These are phyloP conservation scores for Calliphora vomitoria DNA, from an alignment of 2,888 invertebrate genomes.

Conservation along the genomic window DNA sequence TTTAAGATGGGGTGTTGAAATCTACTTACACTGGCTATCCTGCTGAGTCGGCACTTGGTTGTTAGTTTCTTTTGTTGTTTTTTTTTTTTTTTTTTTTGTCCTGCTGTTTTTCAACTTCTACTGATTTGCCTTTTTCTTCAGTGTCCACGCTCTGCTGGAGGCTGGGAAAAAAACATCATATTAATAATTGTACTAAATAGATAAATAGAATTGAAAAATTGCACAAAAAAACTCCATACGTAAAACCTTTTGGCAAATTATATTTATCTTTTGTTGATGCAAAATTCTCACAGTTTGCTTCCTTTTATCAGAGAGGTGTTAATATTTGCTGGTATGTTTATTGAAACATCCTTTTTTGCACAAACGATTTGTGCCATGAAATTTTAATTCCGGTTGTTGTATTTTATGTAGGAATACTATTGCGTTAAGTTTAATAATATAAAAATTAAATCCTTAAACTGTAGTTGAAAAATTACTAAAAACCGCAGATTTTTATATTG, in stretches of 20 bases:
- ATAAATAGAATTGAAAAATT: slow-evolving; percentile 17
- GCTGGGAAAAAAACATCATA: slow-evolving; percentile 62
- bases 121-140: not conserved
- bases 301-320: slow-evolving; percentile 20
- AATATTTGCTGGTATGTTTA: slow-evolving; percentile 6
- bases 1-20: slow-evolving; percentile 69
- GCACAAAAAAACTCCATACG: slow-evolving; percentile 25
- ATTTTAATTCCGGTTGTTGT: slow-evolving; percentile 47
- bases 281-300: slow-evolving; percentile 55
- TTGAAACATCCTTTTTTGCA: slow-evolving; percentile 15
- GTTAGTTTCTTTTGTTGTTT: slow-evolving; percentile 21
- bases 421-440: too few species aligned
- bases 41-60: slow-evolving; percentile 69
- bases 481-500: too few species aligned
- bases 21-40: slow-evolving; percentile 57
- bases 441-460: too few species aligned
- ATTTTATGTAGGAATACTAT: not conserved
- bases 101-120: slow-evolving; percentile 8
- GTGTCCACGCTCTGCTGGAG: slow-evolving; percentile 63
- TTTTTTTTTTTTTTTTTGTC: not conserved
- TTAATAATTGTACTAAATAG: slow-evolving; percentile 24
- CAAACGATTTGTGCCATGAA: slow-evolving; percentile 29
- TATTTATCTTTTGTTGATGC: slow-evolving; percentile 43
- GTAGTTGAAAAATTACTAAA: too few species aligned
- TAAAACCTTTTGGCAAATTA: slow-evolving; percentile 47